Conservation (phyloP, 2,888 invertebrate species). For the Agriopis leucophaearia region DNA sequence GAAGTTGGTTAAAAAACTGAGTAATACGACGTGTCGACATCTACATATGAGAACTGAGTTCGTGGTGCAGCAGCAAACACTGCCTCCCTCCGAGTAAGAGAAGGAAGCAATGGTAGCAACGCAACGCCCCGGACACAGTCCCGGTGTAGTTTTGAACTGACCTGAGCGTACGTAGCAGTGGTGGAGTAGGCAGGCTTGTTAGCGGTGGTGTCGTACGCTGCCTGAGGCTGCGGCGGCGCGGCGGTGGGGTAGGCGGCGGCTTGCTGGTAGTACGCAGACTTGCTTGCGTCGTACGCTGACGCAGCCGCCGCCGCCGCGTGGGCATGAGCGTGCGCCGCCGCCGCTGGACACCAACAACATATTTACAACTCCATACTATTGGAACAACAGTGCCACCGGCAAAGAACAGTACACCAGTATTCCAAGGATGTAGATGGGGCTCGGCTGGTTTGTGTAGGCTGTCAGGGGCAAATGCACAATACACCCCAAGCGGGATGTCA, state of each 20-base stretch:
- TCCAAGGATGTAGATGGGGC: too few species aligned
- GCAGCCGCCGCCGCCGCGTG: constrained; percentile 84
- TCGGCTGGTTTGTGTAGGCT: too few species aligned
- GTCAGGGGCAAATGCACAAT: too few species aligned
- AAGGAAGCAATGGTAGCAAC: too few species aligned
- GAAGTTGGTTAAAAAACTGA: too few species aligned
- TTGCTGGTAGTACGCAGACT: constrained; percentile 94
- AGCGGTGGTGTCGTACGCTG: constrained; percentile 85
- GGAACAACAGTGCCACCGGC: background rate
- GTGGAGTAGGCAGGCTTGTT: constrained; percentile 91
- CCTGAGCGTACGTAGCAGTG: constrained; percentile 89
- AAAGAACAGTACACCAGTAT: background rate
- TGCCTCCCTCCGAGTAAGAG: too few species aligned
- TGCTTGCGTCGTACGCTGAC: constrained; percentile 93
- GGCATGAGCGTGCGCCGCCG: constrained; percentile 80
- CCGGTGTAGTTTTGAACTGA: constrained; percentile 39
- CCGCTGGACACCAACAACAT: constrained; percentile 42
- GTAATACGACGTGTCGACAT: too few species aligned
- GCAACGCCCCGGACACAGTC: background rate
- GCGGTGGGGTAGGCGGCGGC: constrained; percentile 88
- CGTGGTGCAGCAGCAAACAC: too few species aligned
- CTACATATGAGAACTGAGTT: too few species aligned
- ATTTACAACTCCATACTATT: background rate
- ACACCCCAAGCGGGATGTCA: too few species aligned
- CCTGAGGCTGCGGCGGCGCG: constrained; percentile 87